Evolutionary conservation across 2,113 vertebrate species (phyloP).

Genomic region (Hydropotes inermis): DNA sequence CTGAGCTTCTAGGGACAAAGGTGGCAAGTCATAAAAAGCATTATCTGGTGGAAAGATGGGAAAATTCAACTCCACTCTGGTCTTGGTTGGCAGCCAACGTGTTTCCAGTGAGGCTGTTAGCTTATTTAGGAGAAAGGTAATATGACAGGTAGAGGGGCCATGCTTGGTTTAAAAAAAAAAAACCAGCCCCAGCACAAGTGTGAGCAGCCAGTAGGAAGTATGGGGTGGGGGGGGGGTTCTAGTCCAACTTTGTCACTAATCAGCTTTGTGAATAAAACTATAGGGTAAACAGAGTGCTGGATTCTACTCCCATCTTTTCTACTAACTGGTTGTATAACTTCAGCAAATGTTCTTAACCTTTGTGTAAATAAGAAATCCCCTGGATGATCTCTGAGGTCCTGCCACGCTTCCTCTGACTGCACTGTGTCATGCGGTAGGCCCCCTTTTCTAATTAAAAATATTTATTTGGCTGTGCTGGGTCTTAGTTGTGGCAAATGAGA

Average conservation of each 20-base stretch:
- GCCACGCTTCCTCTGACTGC: neutral
- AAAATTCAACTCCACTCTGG: neutral
- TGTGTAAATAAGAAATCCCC: neutral
- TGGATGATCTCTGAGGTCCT: neutral
- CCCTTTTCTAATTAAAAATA: neutral
- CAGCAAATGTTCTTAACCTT: neutral
- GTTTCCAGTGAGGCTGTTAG: neutral
- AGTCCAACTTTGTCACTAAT: neutral
- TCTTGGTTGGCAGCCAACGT: neutral
- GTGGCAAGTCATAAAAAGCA: conserved; percentile 51
- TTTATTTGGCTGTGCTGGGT: neutral
- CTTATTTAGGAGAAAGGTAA: neutral
- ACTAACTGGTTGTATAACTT: neutral
- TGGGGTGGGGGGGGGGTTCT: rapidly evolving
- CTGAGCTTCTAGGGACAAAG: conserved; percentile 56
- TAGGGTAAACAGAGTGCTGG: neutral
- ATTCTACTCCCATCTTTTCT: neutral
- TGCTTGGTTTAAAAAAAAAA: neutral
- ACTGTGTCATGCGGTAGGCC: neutral
- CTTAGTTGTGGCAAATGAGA: neutral
- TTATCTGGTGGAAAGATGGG: conserved; percentile 27
- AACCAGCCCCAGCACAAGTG: neutral
- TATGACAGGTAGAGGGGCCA: neutral
- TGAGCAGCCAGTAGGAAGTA: neutral
- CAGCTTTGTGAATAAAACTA: neutral